A percentile compares a stretch with the other conserved stretches of the same genome.
phyloP scores from a whole-genome alignment of 2,797 vertebrate species.

The Australoheros facetus region DNA sequence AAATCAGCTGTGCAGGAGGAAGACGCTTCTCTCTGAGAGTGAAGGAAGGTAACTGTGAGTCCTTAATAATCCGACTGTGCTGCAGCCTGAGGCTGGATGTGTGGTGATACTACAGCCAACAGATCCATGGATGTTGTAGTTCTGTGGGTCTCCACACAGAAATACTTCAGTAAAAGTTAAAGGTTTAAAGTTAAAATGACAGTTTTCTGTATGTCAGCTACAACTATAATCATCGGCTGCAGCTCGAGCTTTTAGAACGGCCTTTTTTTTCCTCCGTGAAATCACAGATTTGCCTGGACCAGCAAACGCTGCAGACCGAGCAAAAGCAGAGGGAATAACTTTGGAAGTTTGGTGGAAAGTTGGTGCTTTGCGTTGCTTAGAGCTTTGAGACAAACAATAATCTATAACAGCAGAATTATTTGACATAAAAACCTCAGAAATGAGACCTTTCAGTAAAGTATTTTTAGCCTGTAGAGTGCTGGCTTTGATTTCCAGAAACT shows the following conservation, averaged over 20 bases:
- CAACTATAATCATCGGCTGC: neutral
- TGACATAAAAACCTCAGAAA: neutral
- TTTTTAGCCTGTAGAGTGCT: neutral
- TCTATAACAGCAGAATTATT: neutral
- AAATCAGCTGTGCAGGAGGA: slow-evolving; percentile 22
- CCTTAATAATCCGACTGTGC: rapidly evolving
- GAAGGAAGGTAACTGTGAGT: neutral
- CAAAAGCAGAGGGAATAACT: neutral
- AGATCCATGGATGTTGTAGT: too few species aligned
- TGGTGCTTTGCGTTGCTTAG: neutral
- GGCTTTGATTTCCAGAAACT: neutral
- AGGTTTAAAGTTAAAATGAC: neutral
- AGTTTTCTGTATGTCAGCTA: neutral
- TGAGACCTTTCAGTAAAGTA: neutral
- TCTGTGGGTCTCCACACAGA: neutral
- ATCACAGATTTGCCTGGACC: rapidly evolving
- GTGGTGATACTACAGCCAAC: neutral
- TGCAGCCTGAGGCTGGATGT: neutral
- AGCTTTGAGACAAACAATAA: neutral
- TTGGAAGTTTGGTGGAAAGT: neutral
- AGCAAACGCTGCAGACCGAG: neutral
- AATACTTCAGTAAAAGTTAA: neutral
- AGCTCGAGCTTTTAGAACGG: neutral
- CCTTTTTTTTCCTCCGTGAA: rapidly evolving
- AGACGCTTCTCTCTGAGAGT: neutral